These are phyloP conservation scores for Noctua comes DNA, from an alignment of 2,888 invertebrate species.

Conservation along the genomic window DNA sequence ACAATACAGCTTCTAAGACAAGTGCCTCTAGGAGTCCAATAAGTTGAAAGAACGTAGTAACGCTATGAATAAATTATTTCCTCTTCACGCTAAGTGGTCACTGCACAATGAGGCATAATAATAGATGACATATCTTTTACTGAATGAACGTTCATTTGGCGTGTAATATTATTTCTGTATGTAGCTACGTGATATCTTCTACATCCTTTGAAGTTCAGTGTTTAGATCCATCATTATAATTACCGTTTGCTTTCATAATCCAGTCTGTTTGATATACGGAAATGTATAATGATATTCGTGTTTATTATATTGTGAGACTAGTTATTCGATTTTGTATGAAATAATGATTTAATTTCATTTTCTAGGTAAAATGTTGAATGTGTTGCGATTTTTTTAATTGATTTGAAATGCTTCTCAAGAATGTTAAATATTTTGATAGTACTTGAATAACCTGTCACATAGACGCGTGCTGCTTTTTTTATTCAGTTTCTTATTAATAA, in stretches of 20 bases:
- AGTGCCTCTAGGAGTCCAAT: constrained; percentile 43
- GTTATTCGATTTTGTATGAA: constrained; percentile 51
- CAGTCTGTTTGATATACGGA: constrained; percentile 61
- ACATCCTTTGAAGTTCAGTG: constrained; percentile 76
- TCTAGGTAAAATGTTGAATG: constrained; percentile 16
- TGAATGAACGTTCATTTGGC: constrained; percentile 79
- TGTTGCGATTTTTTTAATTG: constrained; percentile 50
- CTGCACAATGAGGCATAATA: constrained; percentile 84
- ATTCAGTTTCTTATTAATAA: background rate
- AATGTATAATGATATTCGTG: constrained; percentile 62
- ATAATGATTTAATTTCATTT: constrained; percentile 52
- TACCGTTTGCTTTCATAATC: constrained; percentile 66
- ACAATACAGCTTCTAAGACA: constrained; percentile 38
- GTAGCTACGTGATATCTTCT: constrained; percentile 55
- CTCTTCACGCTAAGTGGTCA: constrained; percentile 85
- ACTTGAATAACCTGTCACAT: background rate
- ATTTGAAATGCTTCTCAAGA: constrained; percentile 1
- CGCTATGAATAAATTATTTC: constrained; percentile 87
- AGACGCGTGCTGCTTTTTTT: background rate
- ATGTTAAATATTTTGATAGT: background rate
- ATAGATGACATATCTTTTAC: constrained; percentile 85
- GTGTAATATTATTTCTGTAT: constrained; percentile 76
- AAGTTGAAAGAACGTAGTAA: constrained; percentile 70
- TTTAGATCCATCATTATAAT: constrained; percentile 76
- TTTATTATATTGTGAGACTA: constrained; percentile 50